Evolutionary conservation across 2,113 vertebrate genomes (phyloP), one percentile per base, ranked within the genome.

Genomic region (Clarias gariepinus): DNA sequence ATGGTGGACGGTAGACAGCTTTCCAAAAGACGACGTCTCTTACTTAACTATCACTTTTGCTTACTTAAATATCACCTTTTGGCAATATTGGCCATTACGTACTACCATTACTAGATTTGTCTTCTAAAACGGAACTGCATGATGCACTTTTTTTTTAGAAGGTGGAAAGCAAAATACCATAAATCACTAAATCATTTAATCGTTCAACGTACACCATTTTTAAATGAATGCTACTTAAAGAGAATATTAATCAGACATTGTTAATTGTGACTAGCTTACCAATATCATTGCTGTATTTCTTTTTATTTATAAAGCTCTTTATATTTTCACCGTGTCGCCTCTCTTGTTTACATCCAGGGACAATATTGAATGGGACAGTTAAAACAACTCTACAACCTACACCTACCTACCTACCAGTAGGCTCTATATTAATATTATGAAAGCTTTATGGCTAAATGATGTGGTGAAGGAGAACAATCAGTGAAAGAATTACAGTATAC

Each of bases 231-330:
- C 23, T 52, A 52, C n/a, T 52, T n/a, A 76, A n/a, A 52, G 73
- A 76, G 73, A 55, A 28, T 55, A 28, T 55, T 57, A 78, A 7
- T 55, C 52, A 57, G 76, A 28, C 25, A 28, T 78, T 78, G 52
- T 78, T n/a, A 4, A 76, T 52, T 76, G 47, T 76, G 73, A 47
- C 36, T 74, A 71, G 33, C 68, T 71, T 36, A 36, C 68, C 68
- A 47, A 76, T 21, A 52, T n/a, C 73, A n/a, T 53, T 76, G 18
- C 23, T 78, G 25, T 53, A 78, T 57, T 58, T 80, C 25, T 58
- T 80, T 80, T 80, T 33, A 58, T 21, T 80, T 23, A 80, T 33
- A 60, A 80, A 80, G 77, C 28, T 58, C 53, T 58, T 80, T 60
- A 33, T 57, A 60, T 80, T 73, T 73, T 76, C 41, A 76, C 41